A percentile compares a stretch with the other conserved stretches of the same genome.
Conservation (phyloP, 2,113 vertebrate genomes). For the Cariama cristata region DNA sequence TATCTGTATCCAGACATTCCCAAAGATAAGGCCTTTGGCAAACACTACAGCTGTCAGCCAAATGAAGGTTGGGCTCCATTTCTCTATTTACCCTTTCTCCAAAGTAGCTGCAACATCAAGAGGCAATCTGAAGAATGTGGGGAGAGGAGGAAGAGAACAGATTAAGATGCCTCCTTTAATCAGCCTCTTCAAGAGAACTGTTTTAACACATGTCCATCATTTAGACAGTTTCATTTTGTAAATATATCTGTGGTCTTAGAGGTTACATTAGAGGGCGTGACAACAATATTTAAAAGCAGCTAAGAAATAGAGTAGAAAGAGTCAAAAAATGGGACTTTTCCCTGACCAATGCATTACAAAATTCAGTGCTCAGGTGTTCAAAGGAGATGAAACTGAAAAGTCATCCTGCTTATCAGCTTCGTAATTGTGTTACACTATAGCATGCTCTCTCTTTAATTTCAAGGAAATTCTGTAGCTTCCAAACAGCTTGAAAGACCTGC, state of each 20-base stretch:
- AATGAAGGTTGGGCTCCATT: slow-evolving; percentile 81
- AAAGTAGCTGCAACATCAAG: not conserved
- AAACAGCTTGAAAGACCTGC: not conserved
- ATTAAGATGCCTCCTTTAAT: not conserved
- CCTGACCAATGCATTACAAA: not conserved
- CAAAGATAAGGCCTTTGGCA: slow-evolving; percentile 94
- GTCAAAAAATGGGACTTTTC: not conserved
- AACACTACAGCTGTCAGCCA: slow-evolving; percentile 94
- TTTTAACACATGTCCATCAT: not conserved
- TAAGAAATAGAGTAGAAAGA: not conserved
- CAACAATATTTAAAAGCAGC: not conserved
- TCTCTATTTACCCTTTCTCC: not conserved
- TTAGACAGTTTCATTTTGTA: not conserved
- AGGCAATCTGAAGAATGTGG: not conserved
- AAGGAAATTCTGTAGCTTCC: not conserved
- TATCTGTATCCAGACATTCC: slow-evolving; percentile 95
- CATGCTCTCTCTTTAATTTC: not conserved
- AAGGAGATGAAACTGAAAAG: not conserved
- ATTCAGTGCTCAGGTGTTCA: not conserved
- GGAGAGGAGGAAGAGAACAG: not conserved
- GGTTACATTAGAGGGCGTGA: not conserved
- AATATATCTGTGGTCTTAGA: not conserved
- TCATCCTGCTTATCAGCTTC: not conserved
- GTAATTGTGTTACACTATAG: not conserved
- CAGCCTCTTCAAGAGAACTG: not conserved